Evolutionary conservation across 2,113 vertebrate species (phyloP).

Genomic region (Ellobius talpinus): DNA sequence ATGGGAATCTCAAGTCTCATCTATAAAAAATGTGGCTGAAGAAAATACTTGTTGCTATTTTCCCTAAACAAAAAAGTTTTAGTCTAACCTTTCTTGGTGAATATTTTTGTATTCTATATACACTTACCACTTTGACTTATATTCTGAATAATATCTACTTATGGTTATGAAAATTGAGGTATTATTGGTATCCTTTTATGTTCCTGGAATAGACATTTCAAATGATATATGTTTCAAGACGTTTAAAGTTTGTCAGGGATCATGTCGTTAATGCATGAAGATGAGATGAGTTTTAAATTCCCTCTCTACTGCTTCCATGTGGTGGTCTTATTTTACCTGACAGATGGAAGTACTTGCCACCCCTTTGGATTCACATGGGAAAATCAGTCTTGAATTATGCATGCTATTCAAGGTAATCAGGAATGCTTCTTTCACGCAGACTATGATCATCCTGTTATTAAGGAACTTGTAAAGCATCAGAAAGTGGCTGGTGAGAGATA

Average conservation of each 20-base stretch:
- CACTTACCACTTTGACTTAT: not conserved
- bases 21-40: not conserved
- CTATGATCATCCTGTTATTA: not conserved
- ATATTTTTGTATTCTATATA: not conserved
- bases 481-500: not conserved
- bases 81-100: not conserved
- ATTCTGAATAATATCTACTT: slow-evolving; percentile 38
- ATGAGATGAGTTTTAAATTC: slow-evolving; percentile 27
- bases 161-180: not conserved
- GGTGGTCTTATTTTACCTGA: slow-evolving; percentile 13
- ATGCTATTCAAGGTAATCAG: slow-evolving; percentile 20
- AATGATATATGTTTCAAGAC: slow-evolving; percentile 25
- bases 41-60: not conserved
- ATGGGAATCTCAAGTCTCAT: not conserved
- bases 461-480: slow-evolving; percentile 3
- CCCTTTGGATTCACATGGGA: slow-evolving; percentile 7
- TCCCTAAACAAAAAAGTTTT: slow-evolving; percentile 3
- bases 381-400: slow-evolving; percentile 52
- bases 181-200: not conserved
- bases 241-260: slow-evolving; percentile 21
- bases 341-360: not conserved
- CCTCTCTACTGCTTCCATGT: not conserved
- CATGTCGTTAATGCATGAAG: not conserved
- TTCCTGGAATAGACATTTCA: slow-evolving; percentile 18
- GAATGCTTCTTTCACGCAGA: not conserved